Conservation (phyloP, 2,888 invertebrate genomes). For the Plebejus melissa region DNA sequence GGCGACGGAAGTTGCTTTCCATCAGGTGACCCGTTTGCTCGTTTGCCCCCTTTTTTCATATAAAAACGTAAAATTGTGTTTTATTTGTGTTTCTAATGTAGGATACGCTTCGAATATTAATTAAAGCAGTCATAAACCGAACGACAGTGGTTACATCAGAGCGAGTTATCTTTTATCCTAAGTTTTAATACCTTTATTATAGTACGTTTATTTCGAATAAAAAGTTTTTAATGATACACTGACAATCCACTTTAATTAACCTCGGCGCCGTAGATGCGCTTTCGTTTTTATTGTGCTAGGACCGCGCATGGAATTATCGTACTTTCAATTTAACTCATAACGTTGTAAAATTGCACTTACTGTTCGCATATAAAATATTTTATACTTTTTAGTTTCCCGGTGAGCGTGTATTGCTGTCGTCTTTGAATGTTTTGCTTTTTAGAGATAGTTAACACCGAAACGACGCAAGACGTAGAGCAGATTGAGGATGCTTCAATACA, state of each 20-base stretch:
- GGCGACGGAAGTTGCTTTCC: too few species aligned
- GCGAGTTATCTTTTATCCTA: conserved; percentile 24
- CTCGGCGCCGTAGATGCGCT: conserved; percentile 26
- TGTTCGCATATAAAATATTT: not conserved
- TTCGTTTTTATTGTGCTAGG: conserved; percentile 23
- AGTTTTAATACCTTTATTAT: conserved; percentile 24
- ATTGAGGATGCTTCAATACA: not conserved
- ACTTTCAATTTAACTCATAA: conserved; percentile 22
- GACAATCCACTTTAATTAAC: conserved; percentile 33
- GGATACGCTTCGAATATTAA: conserved; percentile 1
- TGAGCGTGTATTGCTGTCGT: not conserved
- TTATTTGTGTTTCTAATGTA: not conserved
- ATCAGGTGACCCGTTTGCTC: too few species aligned
- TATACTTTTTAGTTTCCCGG: not conserved
- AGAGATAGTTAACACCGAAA: not conserved
- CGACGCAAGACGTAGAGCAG: not conserved
- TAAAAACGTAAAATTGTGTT: too few species aligned
- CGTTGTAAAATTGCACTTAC: conserved; percentile 16
- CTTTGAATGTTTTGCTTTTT: not conserved
- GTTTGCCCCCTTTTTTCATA: too few species aligned
- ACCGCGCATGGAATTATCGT: conserved; percentile 6
- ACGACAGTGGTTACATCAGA: conserved; percentile 9
- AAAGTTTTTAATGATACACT: conserved; percentile 26
- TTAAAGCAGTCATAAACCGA: conserved; percentile 4
- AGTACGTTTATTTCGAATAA: conserved; percentile 24